Conservation (phyloP, 2,888 invertebrate species). For the Glaucopsyche alexis region DNA sequence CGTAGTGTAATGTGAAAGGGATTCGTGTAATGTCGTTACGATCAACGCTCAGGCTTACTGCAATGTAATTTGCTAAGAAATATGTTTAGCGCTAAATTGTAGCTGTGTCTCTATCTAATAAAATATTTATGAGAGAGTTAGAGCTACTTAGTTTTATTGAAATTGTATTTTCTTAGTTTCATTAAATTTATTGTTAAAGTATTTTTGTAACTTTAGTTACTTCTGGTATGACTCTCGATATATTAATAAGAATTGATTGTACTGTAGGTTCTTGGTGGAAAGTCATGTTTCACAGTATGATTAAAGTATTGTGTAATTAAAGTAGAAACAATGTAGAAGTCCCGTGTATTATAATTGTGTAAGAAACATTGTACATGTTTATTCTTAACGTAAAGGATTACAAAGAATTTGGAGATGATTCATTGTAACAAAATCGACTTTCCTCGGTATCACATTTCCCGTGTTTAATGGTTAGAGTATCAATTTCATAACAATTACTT, state of each 20-base stretch:
- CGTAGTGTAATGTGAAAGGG: conserved; percentile 11
- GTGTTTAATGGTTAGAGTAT: conserved; percentile 35
- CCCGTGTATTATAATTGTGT: no score
- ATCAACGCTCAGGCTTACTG: conserved; percentile 14
- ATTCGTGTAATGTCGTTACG: conserved; percentile 17
- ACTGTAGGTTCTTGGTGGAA: no score
- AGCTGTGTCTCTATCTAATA: not conserved
- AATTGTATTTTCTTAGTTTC: not conserved
- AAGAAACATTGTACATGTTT: not conserved
- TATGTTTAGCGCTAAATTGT: conserved; percentile 9
- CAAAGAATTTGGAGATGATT: not conserved
- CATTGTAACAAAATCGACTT: not conserved
- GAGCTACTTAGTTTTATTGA: not conserved
- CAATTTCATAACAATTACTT: conserved; percentile 58
- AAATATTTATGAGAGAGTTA: conserved; percentile 12
- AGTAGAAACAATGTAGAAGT: no score
- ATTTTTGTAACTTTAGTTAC: not conserved
- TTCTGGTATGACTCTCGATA: not conserved
- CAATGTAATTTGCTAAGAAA: conserved; percentile 19
- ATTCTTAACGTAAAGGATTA: not conserved
- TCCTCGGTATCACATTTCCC: not conserved
- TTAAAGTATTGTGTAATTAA: no score
- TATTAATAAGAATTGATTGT: no score
- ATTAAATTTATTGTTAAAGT: no score
- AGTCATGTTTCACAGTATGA: no score